Evolutionary conservation across 2,797 vertebrate species (phyloP).

Genomic region (Urocyon cinereoargenteus): DNA sequence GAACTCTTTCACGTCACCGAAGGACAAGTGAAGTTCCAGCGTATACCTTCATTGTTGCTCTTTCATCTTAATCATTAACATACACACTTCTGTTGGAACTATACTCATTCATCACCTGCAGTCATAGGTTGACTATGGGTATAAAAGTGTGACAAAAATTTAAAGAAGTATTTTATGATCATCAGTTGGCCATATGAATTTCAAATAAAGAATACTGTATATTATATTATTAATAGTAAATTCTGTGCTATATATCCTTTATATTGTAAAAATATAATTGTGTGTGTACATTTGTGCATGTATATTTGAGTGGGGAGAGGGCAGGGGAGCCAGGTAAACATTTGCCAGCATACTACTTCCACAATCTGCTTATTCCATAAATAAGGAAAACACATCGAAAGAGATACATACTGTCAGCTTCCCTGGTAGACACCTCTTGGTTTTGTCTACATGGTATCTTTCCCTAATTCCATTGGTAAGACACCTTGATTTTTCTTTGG

Average conservation of each 20-base stretch:
- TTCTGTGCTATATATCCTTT: neutral
- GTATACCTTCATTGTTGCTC: neutral
- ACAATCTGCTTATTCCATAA: neutral
- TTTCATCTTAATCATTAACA: neutral
- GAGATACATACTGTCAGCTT: neutral
- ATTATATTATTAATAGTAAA: neutral
- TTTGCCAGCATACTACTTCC: neutral
- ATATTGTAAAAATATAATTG: neutral
- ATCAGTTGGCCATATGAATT: neutral
- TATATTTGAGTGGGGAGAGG: neutral
- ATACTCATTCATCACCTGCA: neutral
- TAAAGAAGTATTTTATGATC: neutral
- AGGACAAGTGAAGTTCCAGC: slow-evolving; percentile 9
- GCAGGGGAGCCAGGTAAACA: neutral
- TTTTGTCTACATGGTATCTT: neutral
- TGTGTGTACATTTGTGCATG: no score
- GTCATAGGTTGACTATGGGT: neutral
- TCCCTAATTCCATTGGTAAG: neutral
- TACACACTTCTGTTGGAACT: neutral
- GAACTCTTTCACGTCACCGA: neutral
- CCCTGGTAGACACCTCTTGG: neutral
- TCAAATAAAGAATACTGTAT: neutral
- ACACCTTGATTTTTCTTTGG: neutral
- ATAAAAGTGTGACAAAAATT: neutral
- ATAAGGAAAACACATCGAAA: neutral